Evolutionary conservation across 1,140 invertebrate genomes (phyloP).

Genomic region (Orchestia grillus): DNA sequence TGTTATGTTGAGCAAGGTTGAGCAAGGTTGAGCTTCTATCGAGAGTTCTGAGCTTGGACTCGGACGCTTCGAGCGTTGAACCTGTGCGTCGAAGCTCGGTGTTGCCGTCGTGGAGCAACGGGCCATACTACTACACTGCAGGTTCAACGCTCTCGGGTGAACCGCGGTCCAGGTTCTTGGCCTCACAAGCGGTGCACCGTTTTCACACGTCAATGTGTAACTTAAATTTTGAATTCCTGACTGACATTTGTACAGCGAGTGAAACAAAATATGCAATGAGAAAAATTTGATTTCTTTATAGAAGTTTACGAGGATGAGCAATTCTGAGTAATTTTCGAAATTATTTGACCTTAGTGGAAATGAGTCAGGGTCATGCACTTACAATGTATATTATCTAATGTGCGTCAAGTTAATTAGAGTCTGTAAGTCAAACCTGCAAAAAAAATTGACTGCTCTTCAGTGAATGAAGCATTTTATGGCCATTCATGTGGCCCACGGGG

Average conservation of each 20-base stretch:
- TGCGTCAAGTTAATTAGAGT: no score
- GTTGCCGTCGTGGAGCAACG: background rate
- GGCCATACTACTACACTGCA: background rate
- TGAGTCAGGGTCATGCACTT: no score
- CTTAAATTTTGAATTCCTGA: background rate
- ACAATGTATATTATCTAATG: no score
- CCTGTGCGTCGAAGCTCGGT: background rate
- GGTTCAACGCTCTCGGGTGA: slow-evolving; percentile 32
- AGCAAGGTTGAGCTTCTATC: background rate
- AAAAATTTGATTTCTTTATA: background rate
- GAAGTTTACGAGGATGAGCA: background rate
- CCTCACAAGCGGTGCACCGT: background rate
- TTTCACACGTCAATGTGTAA: background rate
- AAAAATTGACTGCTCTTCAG: no score
- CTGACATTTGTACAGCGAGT: background rate
- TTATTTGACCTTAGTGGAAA: no score
- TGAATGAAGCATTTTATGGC: no score
- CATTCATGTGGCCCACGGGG: no score
- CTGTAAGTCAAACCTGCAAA: no score
- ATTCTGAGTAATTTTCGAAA: no score
- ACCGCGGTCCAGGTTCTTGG: background rate
- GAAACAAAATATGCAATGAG: background rate
- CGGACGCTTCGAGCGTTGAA: background rate
- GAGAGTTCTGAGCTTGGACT: background rate
- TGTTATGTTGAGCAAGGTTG: no score